A percentile compares a stretch with the other conserved stretches of the same genome.
Evolutionary conservation across 2,888 invertebrate species (phyloP).

Genomic region (Aporophyla lueneburgensis): DNA sequence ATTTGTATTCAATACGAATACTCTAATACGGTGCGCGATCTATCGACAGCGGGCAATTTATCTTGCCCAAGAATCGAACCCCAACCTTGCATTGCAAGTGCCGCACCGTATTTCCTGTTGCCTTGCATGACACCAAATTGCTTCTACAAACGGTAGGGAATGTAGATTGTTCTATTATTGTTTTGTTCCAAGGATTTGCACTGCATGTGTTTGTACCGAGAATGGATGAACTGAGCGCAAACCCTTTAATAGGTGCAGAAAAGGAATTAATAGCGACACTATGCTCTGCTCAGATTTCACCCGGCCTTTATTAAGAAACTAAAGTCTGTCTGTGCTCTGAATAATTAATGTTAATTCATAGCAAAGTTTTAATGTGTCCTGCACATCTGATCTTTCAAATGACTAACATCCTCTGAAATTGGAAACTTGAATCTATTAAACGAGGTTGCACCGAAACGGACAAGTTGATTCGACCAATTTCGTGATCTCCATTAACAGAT

Average conservation of each 20-base stretch:
- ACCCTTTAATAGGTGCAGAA: constrained; percentile 45
- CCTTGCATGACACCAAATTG: constrained; percentile 86
- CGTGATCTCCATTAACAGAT: constrained; percentile 30
- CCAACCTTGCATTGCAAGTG: constrained; percentile 82
- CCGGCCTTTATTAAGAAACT: constrained; percentile 21
- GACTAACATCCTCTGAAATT: constrained; percentile 61
- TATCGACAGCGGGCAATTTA: constrained; percentile 86
- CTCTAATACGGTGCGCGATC: constrained; percentile 86
- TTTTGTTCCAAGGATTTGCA: constrained; percentile 73
- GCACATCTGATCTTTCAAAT: constrained; percentile 43
- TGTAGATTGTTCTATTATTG: constrained; percentile 87
- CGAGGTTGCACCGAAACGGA: constrained; percentile 52
- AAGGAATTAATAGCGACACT: constrained; percentile 21
- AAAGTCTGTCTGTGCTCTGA: constrained; percentile 9
- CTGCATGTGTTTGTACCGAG: constrained; percentile 62
- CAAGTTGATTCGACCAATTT: constrained; percentile 41
- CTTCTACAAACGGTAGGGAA: constrained; percentile 85
- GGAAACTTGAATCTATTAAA: constrained; percentile 62
- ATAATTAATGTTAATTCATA: constrained; percentile 28
- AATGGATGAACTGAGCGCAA: constrained; percentile 52
- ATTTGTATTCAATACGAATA: constrained; percentile 88
- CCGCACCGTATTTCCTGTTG: constrained; percentile 83
- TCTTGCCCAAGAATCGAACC: constrained; percentile 83
- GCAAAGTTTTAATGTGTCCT: constrained; percentile 20
- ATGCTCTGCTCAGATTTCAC: constrained; percentile 10